These are phyloP conservation scores for Trissonchulus sp. DNA, from an alignment of 2,888 invertebrate species.

Conservation along the genomic window DNA sequence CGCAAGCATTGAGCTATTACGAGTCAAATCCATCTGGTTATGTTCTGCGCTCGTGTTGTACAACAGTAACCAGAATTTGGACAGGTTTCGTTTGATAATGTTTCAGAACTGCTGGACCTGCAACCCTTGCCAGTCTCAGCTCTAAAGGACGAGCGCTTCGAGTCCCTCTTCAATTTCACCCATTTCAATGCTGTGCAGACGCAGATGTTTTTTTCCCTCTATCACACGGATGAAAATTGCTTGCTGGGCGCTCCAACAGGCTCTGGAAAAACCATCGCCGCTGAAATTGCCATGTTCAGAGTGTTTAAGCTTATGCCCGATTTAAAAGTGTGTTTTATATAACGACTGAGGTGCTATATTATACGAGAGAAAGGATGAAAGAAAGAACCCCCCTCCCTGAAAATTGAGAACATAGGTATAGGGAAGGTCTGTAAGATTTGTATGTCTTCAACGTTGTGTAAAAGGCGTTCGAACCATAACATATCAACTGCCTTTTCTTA, in stretches of 20 bases:
- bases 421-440: too few species aligned
- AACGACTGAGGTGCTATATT: too few species aligned
- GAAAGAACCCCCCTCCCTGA: slow-evolving; percentile 21
- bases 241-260: slow-evolving; percentile 91
- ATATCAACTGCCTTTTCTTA: too few species aligned
- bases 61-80: too few species aligned
- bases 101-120: slow-evolving; percentile 73
- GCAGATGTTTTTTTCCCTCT: slow-evolving; percentile 91
- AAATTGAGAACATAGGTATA: too few species aligned
- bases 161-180: slow-evolving; percentile 76
- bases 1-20: too few species aligned
- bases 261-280: slow-evolving; percentile 95
- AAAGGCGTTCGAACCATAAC: too few species aligned
- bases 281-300: slow-evolving; percentile 92
- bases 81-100: too few species aligned
- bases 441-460: too few species aligned
- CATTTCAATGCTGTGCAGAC: slow-evolving; percentile 99
- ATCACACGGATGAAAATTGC: slow-evolving; percentile 87
- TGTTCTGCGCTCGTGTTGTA: too few species aligned
- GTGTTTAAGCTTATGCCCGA: slow-evolving; percentile 26
- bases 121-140: slow-evolving; percentile 80
- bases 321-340: slow-evolving; percentile 28
- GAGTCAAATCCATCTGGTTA: too few species aligned
- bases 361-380: slow-evolving; percentile 44
- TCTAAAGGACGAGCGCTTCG: slow-evolving; percentile 68